Evolutionary conservation across 2,797 vertebrate genomes (phyloP).

Genomic region (Borostomias antarcticus): DNA sequence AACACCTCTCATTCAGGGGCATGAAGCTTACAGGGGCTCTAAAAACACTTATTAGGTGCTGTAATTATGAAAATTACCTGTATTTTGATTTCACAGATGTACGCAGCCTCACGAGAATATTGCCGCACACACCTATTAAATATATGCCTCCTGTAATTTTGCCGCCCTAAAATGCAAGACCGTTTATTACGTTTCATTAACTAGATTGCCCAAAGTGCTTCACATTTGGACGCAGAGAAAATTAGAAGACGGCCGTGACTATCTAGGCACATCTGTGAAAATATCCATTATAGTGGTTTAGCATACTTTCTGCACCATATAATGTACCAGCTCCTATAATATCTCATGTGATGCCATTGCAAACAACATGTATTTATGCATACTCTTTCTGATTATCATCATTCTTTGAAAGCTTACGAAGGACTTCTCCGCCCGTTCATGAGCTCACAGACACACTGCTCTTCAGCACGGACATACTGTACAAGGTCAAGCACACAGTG

Average conservation of each 20-base stretch:
- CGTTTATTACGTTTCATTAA: conserved; percentile 36
- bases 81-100: conserved; percentile 39
- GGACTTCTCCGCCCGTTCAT: not conserved
- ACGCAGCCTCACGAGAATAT: conserved; percentile 25
- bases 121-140: conserved; percentile 24
- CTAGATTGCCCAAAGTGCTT: conserved; percentile 33
- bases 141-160: conserved; percentile 38
- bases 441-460: not conserved
- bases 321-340: not conserved
- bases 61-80: conserved; percentile 51
- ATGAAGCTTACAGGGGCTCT: conserved; percentile 16
- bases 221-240: conserved; percentile 7
- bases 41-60: conserved; percentile 49
- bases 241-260: not conserved
- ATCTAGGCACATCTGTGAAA: conserved; percentile 12
- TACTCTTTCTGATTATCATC: not conserved
- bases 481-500: not conserved
- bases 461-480: not conserved
- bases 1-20: conserved; percentile 37
- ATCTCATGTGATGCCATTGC: not conserved
- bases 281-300: not conserved
- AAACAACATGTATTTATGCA: not conserved
- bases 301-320: not conserved
- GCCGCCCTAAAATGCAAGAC: conserved; percentile 25
- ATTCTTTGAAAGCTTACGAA: not conserved